Percentiles rank a stretch among this genome's conserved stretches.
Conservation (phyloP, 2,888 invertebrate genomes). For the Buathra laborator region DNA sequence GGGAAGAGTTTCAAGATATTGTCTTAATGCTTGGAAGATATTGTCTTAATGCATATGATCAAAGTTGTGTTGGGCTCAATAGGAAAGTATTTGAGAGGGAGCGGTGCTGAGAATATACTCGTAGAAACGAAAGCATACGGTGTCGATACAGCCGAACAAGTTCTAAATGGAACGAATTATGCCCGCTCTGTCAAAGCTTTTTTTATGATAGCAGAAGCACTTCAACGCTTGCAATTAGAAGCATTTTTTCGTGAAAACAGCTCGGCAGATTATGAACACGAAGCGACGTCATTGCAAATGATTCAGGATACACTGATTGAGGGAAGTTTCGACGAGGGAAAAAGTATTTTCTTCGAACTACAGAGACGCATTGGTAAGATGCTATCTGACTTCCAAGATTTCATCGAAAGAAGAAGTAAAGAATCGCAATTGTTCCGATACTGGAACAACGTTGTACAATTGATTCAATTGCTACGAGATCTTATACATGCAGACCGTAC, state of each 20-base stretch:
- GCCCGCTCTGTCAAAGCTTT: slow-evolving; percentile 26
- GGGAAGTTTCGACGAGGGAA: slow-evolving; percentile 10
- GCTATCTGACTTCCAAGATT: slow-evolving; percentile 1
- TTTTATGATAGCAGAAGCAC: neutral
- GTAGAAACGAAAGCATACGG: slow-evolving; percentile 19
- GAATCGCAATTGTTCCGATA: slow-evolving; percentile 29
- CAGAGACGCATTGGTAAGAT: neutral
- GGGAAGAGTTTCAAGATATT: neutral
- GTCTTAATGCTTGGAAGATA: slow-evolving; percentile 18
- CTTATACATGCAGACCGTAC: slow-evolving; percentile 21
- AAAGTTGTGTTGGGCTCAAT: slow-evolving; percentile 18
- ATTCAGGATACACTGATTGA: neutral
- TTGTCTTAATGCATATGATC: slow-evolving; percentile 10
- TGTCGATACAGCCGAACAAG: slow-evolving; percentile 12
- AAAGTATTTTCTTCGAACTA: neutral
- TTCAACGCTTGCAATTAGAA: neutral
- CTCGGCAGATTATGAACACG: neutral
- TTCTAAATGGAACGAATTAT: slow-evolving; percentile 24
- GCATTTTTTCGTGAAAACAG: neutral
- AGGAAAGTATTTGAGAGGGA: slow-evolving; percentile 5
- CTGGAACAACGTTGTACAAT: slow-evolving; percentile 26
- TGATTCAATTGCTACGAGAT: slow-evolving; percentile 1
- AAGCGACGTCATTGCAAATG: neutral
- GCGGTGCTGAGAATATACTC: slow-evolving; percentile 24
- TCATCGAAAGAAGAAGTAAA: slow-evolving; percentile 7